phyloP scores from a whole-genome alignment of 2,888 invertebrate species.

The Bhutanitis thaidina region DNA sequence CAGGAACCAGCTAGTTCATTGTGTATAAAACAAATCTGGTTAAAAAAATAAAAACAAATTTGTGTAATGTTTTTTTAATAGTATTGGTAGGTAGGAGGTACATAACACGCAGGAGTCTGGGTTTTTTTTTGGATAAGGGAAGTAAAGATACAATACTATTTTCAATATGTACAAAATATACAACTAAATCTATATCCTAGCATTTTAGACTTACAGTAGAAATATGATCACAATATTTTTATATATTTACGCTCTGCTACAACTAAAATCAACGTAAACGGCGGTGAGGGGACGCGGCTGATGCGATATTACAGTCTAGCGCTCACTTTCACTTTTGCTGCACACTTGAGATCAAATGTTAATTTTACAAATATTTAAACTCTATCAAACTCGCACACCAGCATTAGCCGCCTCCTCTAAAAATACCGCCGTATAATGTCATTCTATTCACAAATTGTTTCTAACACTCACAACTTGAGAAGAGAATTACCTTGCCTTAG shows the following conservation, averaged over 20 bases:
- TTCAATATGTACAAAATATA: constrained; percentile 81
- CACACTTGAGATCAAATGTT: constrained; percentile 80
- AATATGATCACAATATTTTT: constrained; percentile 80
- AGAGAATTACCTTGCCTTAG: constrained; percentile 9
- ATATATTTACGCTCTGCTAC: constrained; percentile 67
- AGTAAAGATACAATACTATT: constrained; percentile 80
- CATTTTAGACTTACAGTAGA: constrained; percentile 73
- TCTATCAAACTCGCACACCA: constrained; percentile 69
- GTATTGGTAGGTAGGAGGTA: constrained; percentile 81
- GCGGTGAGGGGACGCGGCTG: constrained; percentile 49
- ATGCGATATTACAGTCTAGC: constrained; percentile 61
- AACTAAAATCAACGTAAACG: constrained; percentile 47
- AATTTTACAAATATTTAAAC: constrained; percentile 73
- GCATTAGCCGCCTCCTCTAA: constrained; percentile 54
- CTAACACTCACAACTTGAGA: neutral
- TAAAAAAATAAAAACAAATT: constrained; percentile 39
- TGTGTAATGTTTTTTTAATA: constrained; percentile 80
- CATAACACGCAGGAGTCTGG: constrained; percentile 80
- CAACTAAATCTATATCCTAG: constrained; percentile 72
- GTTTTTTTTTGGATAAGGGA: constrained; percentile 75
- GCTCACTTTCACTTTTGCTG: constrained; percentile 72
- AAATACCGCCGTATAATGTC: constrained; percentile 13
- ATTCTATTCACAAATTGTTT: constrained; percentile 4
- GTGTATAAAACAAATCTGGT: too few species aligned
- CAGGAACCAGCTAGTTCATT: too few species aligned